These are phyloP conservation scores for Dasypogon diadema DNA, from an alignment of 2,888 invertebrate genomes.

Conservation along the genomic window DNA sequence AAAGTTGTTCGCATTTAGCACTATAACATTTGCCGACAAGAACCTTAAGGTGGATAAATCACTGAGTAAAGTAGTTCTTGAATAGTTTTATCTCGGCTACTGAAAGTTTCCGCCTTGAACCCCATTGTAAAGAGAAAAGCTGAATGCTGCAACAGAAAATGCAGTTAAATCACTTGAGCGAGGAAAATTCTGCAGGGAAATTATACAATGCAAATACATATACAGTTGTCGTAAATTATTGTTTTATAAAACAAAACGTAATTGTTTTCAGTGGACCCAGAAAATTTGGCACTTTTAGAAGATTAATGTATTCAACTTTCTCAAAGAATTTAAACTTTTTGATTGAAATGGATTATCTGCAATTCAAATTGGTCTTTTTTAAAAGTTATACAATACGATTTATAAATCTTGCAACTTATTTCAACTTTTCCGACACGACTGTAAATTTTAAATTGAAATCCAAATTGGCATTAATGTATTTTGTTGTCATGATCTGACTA, in stretches of 20 bases:
- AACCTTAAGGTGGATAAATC: not conserved
- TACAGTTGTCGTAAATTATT: conserved; percentile 6
- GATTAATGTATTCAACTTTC: not conserved
- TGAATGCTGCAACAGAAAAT: not conserved
- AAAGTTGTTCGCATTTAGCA: not conserved
- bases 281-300: not conserved
- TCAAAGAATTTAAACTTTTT: not conserved
- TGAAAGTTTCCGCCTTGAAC: not conserved
- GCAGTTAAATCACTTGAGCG: not conserved
- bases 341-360: not conserved
- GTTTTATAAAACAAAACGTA: not conserved
- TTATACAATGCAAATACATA: conserved; percentile 21
- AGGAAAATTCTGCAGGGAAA: not conserved
- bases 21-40: not conserved
- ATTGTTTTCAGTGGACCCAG: not conserved
- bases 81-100: not conserved
- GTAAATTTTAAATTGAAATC: too few species aligned
- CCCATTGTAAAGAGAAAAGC: not conserved
- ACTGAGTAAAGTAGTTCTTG: not conserved
- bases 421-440: too few species aligned
- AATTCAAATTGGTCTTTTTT: not conserved
- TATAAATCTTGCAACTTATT: not conserved
- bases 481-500: too few species aligned
- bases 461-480: too few species aligned
- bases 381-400: not conserved